Percentiles rank a stretch among this genome's conserved stretches.
Conservation (phyloP, 2,113 vertebrate genomes). For the Rallus limicola region DNA sequence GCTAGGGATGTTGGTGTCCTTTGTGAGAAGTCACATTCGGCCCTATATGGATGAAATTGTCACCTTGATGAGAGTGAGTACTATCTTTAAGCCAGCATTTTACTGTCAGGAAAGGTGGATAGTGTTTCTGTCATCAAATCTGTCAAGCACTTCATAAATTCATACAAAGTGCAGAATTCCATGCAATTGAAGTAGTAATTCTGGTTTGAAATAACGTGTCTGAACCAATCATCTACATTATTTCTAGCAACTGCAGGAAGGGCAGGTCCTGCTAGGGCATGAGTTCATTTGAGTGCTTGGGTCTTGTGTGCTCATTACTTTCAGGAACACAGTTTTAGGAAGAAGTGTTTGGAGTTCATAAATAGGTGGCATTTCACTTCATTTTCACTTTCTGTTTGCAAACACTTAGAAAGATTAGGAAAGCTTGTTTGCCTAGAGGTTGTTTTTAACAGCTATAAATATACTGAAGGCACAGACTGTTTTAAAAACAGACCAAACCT, state of each 20-base stretch:
- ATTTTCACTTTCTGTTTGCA: neutral
- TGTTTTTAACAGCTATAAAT: neutral
- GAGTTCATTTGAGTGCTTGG: neutral
- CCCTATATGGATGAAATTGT: constrained; percentile 99
- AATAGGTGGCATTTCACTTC: neutral
- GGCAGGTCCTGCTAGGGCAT: neutral
- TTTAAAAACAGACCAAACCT: neutral
- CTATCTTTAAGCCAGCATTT: neutral
- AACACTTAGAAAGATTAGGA: neutral
- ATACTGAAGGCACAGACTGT: neutral
- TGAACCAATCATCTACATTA: neutral
- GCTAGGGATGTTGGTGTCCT: constrained; percentile 97
- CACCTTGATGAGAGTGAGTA: constrained; percentile 95
- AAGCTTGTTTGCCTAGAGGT: neutral
- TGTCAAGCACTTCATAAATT: neutral
- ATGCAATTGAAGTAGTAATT: neutral
- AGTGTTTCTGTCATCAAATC: neutral
- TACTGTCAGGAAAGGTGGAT: neutral
- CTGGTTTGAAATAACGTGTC: neutral
- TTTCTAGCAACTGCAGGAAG: neutral
- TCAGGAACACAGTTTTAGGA: neutral
- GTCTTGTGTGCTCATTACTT: neutral
- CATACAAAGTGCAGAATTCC: neutral
- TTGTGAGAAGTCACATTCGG: constrained; percentile 98
- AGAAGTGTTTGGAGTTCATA: neutral